Evolutionary conservation across 2,888 invertebrate species (phyloP).

Genomic region (Tiliacea aurago): DNA sequence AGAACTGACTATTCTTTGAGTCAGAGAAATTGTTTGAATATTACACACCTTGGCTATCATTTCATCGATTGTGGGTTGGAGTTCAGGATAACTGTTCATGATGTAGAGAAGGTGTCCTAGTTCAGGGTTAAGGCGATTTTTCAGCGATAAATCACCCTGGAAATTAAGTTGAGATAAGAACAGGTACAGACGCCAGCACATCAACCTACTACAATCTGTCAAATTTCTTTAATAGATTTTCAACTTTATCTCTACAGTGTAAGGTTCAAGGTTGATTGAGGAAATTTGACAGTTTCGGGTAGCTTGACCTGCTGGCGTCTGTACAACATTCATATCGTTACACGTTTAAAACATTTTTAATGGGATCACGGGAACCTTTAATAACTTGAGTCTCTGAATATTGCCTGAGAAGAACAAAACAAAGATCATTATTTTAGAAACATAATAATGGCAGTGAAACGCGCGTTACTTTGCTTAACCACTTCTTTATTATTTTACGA

Average conservation of each 20-base stretch:
- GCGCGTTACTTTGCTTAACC: neutral
- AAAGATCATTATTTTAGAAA: too few relatives aligned
- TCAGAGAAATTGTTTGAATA: neutral
- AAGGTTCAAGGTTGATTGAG: too few relatives aligned
- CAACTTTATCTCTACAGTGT: too few relatives aligned
- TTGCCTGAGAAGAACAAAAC: too few relatives aligned
- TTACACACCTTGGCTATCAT: slow-evolving; percentile 78
- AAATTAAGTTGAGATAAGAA: slow-evolving; percentile 33
- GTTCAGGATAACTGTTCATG: slow-evolving; percentile 82
- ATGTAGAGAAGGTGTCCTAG: slow-evolving; percentile 85
- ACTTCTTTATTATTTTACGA: neutral
- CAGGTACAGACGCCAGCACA: too few relatives aligned
- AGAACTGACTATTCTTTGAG: neutral
- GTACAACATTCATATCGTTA: too few relatives aligned
- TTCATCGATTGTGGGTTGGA: slow-evolving; percentile 78
- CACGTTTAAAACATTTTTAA: neutral
- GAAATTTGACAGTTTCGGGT: too few relatives aligned
- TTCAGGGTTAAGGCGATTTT: slow-evolving; percentile 85
- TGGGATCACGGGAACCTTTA: too few relatives aligned
- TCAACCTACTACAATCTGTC: too few relatives aligned
- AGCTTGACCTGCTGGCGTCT: too few relatives aligned
- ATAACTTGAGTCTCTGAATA: too few relatives aligned
- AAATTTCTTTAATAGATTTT: too few relatives aligned
- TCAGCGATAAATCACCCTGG: slow-evolving; percentile 82
- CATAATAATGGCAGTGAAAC: neutral